Evolutionary conservation across 2,888 invertebrate species (phyloP), one percentile per base, ranked within the genome.

Genomic region (Conus canariensis): DNA sequence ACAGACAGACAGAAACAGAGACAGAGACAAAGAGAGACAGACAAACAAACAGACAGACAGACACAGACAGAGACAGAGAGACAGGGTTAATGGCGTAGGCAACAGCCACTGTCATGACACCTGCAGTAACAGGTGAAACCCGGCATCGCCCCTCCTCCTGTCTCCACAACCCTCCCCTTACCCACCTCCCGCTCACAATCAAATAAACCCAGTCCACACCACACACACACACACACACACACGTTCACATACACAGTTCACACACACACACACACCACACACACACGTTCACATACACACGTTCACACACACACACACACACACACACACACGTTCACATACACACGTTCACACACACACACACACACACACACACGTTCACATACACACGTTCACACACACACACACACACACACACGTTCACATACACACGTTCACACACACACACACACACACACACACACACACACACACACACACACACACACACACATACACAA

Each of bases 301-400:
- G 1, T n/a, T n/a, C n/a, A 74, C 74, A 4, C n/a, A 74, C 74
- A 4, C 74, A 74, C 74, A 12, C n/a, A 22, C 19, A 12, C n/a
- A 74, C 74, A 6, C 56, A 83, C 45, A 56, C 83, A 45, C 45
- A 56, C n/a, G n/a, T n/a, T n/a, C n/a, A n/a, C n/a, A n/a, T n/a
- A n/a, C n/a, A n/a, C n/a, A n/a, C n/a, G n/a, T n/a, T n/a, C 83
- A 45, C 45, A 83, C 83, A 83, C 45, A 83, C 83, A 83, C 45
- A 30, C 45, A 83, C 83, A 83, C 45, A 83, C 83, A 74, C 74
- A n/a, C n/a, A 74, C 74, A 74, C n/a, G n/a, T n/a, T n/a, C n/a
- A 74, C 74, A 74, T 19, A n/a, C 74, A n/a, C 19, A 74, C n/a
- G n/a, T n/a, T n/a, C 74, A 74, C 19, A n/a, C 74, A 74, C n/a